Percentiles rank a stretch among this genome's conserved stretches.
phyloP scores from a whole-genome alignment of 2,797 vertebrate species.

The Phaenicophaeus curvirostris region DNA sequence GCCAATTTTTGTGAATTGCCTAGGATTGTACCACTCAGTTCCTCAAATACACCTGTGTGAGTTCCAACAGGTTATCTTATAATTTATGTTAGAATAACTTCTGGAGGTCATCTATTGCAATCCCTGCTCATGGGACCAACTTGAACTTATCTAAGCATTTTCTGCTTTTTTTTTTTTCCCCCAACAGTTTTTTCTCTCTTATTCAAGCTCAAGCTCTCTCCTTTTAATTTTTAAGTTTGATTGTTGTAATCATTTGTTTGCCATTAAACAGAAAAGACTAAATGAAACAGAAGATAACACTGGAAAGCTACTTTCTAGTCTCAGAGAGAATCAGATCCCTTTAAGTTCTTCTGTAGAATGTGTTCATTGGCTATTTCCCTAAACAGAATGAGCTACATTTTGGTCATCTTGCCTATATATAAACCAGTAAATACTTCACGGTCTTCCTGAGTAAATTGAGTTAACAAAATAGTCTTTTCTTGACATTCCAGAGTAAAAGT shows the following conservation, averaged over 20 bases:
- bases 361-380: neutral
- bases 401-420: neutral
- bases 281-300: neutral
- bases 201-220: neutral
- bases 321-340: neutral
- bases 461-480: neutral
- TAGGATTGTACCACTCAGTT: neutral
- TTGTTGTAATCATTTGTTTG: neutral
- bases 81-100: neutral
- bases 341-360: neutral
- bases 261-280: neutral
- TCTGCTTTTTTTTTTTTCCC: neutral
- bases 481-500: neutral
- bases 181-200: neutral
- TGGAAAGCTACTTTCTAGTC: neutral
- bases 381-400: neutral
- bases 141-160: neutral
- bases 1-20: too few relatives aligned
- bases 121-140: neutral
- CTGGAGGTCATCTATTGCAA: neutral
- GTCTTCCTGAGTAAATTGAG: neutral
- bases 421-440: neutral
- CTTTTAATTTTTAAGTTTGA: neutral
- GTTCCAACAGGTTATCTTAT: neutral
- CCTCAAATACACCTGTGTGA: fast-evolving